Evolutionary conservation across 1,140 invertebrate genomes (phyloP), one percentile per base, ranked within the genome.

Genomic region (Brachionus rotundiformis): DNA sequence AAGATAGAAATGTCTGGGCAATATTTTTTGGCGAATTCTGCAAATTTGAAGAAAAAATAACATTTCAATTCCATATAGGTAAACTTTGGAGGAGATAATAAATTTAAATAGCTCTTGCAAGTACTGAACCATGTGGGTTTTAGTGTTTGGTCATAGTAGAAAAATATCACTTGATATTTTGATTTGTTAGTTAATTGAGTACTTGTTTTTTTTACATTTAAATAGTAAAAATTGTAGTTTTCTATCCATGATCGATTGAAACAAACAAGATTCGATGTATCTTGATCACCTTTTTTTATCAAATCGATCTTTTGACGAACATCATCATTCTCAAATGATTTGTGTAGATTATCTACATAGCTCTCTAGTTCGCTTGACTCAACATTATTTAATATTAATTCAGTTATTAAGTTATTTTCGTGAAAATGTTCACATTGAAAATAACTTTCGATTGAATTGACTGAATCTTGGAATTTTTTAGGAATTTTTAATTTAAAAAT

Each of bases 141-240:
- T 36, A 68, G 33, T 5, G 29, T 68, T 23, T 68, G 63, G 36
- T 68, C 63, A 36, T 68, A 36, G 36, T 68, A 68, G 33, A 68
- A 68, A 36, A 68, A 68, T 36, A 68, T 31, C 16, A 68, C 16
- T 19, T 36, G 13, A 19, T 39, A 68, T 8, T 3, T 16, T 19
- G 13, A n/a, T 23, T 68, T 31, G 16, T 68, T 36, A 36, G 16
- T 68, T n/a, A n/a, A n/a, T 33, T 68, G 29, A 0, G 3, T 8
- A 16, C 36, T 31, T 8, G 19, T 16, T 68, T 36, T 68, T 68
- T 68, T 68, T n/a, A 68, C 63, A 68, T 68, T 68, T 19, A 68
- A 36, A 68, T 16, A 68, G 36, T 68, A 68, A 36, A 68, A 68
- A 36, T 68, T 68, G 6, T 68, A 68, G 16, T 68, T 68, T 36